phyloP scores from a whole-genome alignment of 2,888 invertebrate species.

The Brachylomia viminalis region DNA sequence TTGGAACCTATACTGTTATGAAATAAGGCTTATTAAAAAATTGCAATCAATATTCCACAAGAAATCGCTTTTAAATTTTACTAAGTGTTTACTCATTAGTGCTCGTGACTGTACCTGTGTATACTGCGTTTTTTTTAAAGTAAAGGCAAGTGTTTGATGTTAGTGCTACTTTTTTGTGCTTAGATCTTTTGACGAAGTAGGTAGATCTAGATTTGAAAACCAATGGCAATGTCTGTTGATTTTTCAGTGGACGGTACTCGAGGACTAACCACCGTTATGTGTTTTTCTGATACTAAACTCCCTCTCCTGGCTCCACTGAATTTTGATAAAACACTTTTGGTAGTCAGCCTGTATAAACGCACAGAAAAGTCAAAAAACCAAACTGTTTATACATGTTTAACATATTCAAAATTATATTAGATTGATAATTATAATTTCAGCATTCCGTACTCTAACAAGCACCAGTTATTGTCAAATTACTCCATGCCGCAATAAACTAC shows the following conservation, averaged over 20 bases:
- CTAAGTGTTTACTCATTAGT: no score
- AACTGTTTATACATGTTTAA: neutral
- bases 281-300: neutral
- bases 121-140: slow-evolving; percentile 1
- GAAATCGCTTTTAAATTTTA: no score
- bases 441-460: neutral
- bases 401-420: neutral
- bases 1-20: no score
- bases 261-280: no score
- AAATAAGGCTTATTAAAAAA: no score
- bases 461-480: no score
- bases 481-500: no score
- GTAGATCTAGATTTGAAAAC: neutral
- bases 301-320: no score
- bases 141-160: neutral
- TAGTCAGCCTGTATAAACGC: no score
- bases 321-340: neutral
- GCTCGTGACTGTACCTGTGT: no score
- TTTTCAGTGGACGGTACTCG: neutral
- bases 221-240: neutral
- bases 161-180: neutral
- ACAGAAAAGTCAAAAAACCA: neutral
- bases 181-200: neutral
- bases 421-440: neutral
- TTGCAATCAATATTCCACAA: no score